Percentiles rank a stretch among this genome's conserved stretches.
These are phyloP conservation scores for Mylabris sibirica DNA, from an alignment of 2,888 invertebrate species.

Conservation along the genomic window DNA sequence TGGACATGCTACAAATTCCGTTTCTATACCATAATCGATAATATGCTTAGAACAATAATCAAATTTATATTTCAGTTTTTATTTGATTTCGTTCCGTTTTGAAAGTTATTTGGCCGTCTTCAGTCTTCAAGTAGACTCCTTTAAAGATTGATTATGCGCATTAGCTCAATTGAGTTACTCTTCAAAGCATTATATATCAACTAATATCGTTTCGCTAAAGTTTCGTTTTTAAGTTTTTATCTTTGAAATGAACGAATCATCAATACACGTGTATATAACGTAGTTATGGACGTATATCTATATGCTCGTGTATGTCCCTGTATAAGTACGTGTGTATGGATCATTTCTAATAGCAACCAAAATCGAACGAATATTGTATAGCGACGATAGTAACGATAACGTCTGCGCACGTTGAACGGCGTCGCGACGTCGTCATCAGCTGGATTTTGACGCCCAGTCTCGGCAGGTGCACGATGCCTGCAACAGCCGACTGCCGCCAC, in stretches of 20 bases:
- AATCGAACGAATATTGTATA: not conserved
- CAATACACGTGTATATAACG: not conserved
- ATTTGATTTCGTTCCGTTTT: not conserved
- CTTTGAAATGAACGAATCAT: not conserved
- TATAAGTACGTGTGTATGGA: not conserved
- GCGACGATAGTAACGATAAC: not conserved
- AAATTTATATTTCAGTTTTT: not conserved
- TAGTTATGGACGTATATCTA: not conserved
- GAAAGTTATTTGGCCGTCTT: not conserved
- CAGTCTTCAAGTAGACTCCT: not conserved
- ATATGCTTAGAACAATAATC: not conserved
- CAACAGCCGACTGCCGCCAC: constrained; percentile 42
- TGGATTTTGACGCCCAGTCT: constrained; percentile 55
- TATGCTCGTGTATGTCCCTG: not conserved
- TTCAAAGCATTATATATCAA: not conserved
- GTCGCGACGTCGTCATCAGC: constrained; percentile 44
- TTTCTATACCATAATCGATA: not conserved
- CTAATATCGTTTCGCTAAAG: not conserved
- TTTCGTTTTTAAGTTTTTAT: not conserved
- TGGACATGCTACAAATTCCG: not conserved
- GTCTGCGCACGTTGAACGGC: constrained; percentile 41
- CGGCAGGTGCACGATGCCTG: constrained; percentile 55
- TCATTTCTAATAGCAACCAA: not conserved
- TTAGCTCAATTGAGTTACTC: not conserved
- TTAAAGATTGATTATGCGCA: not conserved